Percentiles rank a stretch among this genome's conserved stretches.
Evolutionary conservation across 2,113 vertebrate species (phyloP).

Genomic region (Dipodomys stephensi): DNA sequence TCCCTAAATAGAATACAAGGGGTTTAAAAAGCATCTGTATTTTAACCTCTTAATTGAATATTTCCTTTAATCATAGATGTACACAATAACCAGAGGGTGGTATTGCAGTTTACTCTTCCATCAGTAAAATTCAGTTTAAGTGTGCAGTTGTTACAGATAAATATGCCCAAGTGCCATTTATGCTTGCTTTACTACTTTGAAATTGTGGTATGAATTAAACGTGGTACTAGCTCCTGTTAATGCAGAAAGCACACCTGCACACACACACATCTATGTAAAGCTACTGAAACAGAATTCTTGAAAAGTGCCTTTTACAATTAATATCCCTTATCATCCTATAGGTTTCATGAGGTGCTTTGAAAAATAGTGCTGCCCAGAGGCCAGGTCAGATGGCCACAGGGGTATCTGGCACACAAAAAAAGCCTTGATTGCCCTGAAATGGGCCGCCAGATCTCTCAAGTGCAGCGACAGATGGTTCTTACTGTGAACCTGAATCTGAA

Average conservation of each 20-base stretch:
- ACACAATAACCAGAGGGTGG: background rate
- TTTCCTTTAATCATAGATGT: background rate
- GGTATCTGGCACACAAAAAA: background rate
- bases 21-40: background rate
- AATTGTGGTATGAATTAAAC: background rate
- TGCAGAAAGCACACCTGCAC: background rate
- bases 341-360: background rate
- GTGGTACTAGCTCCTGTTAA: background rate
- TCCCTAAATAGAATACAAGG: background rate
- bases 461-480: too few species aligned
- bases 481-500: background rate
- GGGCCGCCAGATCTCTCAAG: background rate
- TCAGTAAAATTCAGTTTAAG: constrained; percentile 6
- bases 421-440: background rate
- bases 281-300: background rate
- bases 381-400: background rate
- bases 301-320: background rate
- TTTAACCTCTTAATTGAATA: background rate
- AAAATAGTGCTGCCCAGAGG: background rate
- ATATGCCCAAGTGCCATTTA: background rate
- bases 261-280: background rate
- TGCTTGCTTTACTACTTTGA: background rate
- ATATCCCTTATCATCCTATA: background rate
- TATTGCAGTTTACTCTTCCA: background rate
- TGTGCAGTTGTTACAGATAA: background rate